These are phyloP conservation scores for Bugulina stolonifera DNA, from an alignment of 2,888 invertebrate genomes.

Conservation along the genomic window DNA sequence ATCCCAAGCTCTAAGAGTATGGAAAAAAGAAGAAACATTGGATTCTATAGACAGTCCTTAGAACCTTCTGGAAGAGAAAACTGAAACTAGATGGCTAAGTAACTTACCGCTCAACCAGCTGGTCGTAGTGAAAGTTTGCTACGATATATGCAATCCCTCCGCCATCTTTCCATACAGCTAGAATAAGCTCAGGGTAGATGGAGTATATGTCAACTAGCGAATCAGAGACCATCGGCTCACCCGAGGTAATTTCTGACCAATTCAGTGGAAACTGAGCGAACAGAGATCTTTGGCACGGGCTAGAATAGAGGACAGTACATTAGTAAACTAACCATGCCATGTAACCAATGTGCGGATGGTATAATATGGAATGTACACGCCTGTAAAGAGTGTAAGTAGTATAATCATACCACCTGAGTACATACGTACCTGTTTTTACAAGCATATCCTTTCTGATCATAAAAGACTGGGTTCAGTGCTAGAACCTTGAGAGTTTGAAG, in stretches of 20 bases:
- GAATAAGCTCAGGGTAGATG: slow-evolving; percentile 33
- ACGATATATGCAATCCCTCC: slow-evolving; percentile 44
- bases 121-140: slow-evolving; percentile 35
- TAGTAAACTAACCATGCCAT: too few species aligned
- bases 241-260: slow-evolving; percentile 31
- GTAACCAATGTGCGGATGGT: too few species aligned
- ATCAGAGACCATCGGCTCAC: slow-evolving; percentile 33
- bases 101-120: slow-evolving; percentile 40
- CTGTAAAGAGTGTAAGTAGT: too few species aligned
- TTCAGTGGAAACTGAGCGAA: slow-evolving; percentile 34
- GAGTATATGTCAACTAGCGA: slow-evolving; percentile 35
- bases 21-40: too few species aligned
- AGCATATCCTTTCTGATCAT: slow-evolving; percentile 37
- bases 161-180: slow-evolving; percentile 44
- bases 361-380: too few species aligned
- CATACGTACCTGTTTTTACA: slow-evolving; percentile 41
- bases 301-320: too few species aligned
- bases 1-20: too few species aligned
- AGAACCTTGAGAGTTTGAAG: slow-evolving; percentile 37
- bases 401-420: too few species aligned
- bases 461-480: slow-evolving; percentile 45
- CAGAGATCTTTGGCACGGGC: slow-evolving; percentile 41
- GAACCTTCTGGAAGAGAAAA: too few species aligned
- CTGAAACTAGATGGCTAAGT: slow-evolving; percentile 23
- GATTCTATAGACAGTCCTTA: too few species aligned